Evolutionary conservation across 2,888 invertebrate genomes (phyloP).

Genomic region (Drosophila meridionalis): DNA sequence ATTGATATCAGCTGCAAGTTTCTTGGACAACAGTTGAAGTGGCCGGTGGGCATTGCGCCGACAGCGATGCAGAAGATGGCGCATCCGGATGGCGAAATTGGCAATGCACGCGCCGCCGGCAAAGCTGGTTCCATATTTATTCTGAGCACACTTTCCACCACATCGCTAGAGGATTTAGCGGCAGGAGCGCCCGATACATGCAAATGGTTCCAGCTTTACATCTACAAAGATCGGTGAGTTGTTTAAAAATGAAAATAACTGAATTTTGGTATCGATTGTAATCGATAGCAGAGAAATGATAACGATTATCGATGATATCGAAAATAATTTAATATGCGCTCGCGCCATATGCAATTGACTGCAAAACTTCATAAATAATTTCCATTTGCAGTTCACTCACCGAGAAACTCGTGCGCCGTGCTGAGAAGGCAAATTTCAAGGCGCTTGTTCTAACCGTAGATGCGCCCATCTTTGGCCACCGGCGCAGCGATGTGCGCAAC

Average conservation of each 20-base stretch:
- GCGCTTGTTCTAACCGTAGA: conserved; percentile 95
- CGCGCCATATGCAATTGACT: background rate
- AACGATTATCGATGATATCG: background rate
- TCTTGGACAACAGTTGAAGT: conserved; percentile 88
- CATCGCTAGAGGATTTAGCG: conserved; percentile 95
- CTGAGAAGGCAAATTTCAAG: conserved; percentile 93
- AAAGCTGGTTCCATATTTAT: conserved; percentile 91
- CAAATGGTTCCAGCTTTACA: conserved; percentile 98
- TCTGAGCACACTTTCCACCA: conserved; percentile 94
- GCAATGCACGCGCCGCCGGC: conserved; percentile 93
- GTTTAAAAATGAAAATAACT: background rate
- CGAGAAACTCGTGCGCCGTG: conserved; percentile 89
- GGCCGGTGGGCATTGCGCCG: conserved; percentile 94
- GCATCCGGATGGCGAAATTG: conserved; percentile 94
- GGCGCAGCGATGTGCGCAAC: conserved; percentile 93
- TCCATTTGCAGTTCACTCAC: conserved; percentile 87
- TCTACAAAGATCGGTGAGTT: conserved; percentile 92
- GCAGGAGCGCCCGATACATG: conserved; percentile 90
- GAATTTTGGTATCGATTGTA: background rate
- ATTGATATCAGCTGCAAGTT: conserved; percentile 88
- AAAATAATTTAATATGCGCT: background rate
- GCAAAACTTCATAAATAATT: conserved; percentile 4
- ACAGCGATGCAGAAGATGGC: conserved; percentile 97
- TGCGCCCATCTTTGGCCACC: conserved; percentile 93
- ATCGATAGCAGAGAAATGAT: background rate